These are phyloP conservation scores for Neolamprologus brichardi DNA, from an alignment of 2,113 vertebrate species.

Conservation along the genomic window DNA sequence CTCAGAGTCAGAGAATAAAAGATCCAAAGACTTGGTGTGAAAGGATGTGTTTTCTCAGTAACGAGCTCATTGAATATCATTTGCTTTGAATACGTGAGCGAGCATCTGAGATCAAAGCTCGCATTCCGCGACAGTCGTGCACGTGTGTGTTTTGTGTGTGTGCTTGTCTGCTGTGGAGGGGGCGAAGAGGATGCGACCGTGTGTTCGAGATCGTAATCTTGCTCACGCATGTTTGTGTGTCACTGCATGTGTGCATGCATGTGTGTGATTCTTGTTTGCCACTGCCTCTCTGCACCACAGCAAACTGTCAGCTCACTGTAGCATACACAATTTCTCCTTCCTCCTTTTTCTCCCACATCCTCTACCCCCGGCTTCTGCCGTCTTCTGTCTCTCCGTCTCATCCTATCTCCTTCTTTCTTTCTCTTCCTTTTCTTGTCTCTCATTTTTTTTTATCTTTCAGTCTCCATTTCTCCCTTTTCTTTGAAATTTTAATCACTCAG, in stretches of 20 bases:
- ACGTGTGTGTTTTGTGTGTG: not conserved
- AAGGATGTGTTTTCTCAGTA: conserved; percentile 15
- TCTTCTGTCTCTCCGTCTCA: not conserved
- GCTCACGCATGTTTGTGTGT: conserved; percentile 24
- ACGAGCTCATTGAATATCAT: conserved; percentile 25
- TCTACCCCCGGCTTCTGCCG: conserved; percentile 3
- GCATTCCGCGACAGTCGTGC: not conserved
- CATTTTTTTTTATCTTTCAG: not conserved
- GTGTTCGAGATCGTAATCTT: conserved; percentile 17
- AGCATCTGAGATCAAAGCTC: conserved; percentile 31
- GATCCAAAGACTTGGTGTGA: not conserved
- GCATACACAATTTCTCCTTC: conserved; percentile 42
- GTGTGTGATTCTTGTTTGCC: conserved; percentile 48
- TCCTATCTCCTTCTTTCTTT: not conserved
- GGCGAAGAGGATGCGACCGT: not conserved
- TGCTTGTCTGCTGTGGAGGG: not conserved
- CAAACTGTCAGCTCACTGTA: conserved; percentile 53
- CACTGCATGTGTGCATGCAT: conserved; percentile 21
- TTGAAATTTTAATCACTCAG: conserved; percentile 52
- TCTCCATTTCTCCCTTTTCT: conserved; percentile 28
- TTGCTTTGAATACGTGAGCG: conserved; percentile 15
- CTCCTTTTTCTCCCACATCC: conserved; percentile 21
- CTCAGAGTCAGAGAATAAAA: not conserved
- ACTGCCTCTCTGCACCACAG: conserved; percentile 43
- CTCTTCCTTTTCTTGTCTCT: not conserved